Conservation (phyloP, 2,797 vertebrate species). For the Paratrypauchen microcephalus region DNA sequence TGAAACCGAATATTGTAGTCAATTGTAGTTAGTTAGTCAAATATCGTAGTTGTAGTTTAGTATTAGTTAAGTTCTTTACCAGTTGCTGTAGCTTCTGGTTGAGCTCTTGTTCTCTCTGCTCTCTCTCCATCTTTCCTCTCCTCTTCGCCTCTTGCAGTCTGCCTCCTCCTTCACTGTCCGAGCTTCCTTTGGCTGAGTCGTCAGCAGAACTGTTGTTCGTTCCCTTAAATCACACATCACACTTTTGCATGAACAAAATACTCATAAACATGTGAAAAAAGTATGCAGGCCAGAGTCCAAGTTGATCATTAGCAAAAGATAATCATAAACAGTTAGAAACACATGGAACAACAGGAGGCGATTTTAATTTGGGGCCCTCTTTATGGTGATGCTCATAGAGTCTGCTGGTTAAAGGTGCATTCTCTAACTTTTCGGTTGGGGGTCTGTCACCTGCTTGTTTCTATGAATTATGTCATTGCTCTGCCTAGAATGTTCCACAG, state of each 20-base stretch:
- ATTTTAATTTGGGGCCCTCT: not conserved
- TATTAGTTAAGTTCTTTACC: conserved; percentile 27
- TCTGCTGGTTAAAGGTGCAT: not conserved
- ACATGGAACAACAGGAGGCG: not conserved
- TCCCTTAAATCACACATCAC: conserved; percentile 25
- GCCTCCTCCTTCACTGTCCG: conserved; percentile 43
- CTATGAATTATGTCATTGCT: no score
- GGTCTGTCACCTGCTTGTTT: no score
- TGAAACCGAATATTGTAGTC: not conserved
- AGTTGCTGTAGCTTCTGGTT: conserved; percentile 37
- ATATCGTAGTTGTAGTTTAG: no score
- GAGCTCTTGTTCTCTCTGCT: conserved; percentile 49
- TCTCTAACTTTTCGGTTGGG: no score
- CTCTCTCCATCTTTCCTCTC: conserved; percentile 57
- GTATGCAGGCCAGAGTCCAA: not conserved
- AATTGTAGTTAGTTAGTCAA: no score
- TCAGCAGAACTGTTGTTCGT: conserved; percentile 11
- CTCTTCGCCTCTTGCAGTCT: conserved; percentile 58
- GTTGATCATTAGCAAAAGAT: not conserved
- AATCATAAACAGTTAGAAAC: not conserved
- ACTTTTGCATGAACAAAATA: not conserved
- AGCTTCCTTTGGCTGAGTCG: conserved; percentile 4
- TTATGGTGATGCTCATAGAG: not conserved
- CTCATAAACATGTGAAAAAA: not conserved
- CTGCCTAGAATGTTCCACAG: no score